Evolutionary conservation across 2,113 vertebrate species (phyloP).

Genomic region (Anseranas semipalmata): DNA sequence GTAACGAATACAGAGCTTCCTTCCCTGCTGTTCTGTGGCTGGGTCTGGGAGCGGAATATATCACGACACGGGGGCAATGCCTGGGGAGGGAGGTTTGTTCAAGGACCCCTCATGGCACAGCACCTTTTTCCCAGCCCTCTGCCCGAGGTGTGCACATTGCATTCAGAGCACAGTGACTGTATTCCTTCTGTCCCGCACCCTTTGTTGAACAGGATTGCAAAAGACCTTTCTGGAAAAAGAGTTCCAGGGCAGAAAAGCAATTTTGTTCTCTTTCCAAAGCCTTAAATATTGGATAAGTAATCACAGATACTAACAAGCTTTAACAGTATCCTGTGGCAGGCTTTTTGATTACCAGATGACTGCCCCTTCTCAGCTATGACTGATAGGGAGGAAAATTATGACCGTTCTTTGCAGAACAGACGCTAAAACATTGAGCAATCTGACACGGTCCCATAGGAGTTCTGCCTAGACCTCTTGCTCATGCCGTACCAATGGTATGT

Average conservation of each 20-base stretch:
- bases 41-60: background rate
- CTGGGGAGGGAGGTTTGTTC: rapidly evolving
- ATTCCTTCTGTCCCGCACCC: background rate
- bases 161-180: background rate
- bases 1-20: rapidly evolving
- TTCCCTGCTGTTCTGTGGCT: background rate
- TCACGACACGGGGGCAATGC: rapidly evolving
- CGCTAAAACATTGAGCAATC: background rate
- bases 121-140: background rate
- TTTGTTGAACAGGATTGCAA: background rate
- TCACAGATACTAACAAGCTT: background rate
- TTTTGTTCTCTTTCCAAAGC: background rate
- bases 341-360: background rate
- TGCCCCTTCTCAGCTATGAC: background rate
- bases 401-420: rapidly evolving
- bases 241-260: background rate
- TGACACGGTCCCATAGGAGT: background rate
- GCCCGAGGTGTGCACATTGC: background rate
- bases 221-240: background rate
- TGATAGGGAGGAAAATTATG: background rate
- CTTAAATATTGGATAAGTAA: background rate
- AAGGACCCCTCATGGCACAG: background rate
- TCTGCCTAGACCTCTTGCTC: background rate
- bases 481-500: rapidly evolving
- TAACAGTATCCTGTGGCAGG: background rate